Evolutionary conservation across 2,888 invertebrate species (phyloP), one percentile per base, ranked within the genome.

Genomic region (Agapetus fuscipes): DNA sequence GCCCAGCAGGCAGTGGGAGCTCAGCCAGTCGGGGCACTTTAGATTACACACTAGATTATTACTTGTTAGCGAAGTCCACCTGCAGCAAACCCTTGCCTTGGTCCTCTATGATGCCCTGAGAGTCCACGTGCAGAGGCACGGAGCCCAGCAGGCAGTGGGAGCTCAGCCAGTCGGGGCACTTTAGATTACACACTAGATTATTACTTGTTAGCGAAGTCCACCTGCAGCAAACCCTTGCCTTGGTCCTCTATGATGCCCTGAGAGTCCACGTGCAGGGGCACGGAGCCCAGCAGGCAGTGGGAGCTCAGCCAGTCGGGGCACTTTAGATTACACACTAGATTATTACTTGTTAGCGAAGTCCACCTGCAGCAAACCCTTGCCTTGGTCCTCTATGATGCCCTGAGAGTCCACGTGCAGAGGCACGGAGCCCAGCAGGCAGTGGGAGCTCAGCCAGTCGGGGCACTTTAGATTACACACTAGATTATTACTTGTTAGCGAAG

Each of bases 61-160:
- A 83, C 80, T 83, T 88, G 64, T 96, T 95, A 17, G 95, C 96
- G 71, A 96, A 96, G 62, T 96, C 95, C 17, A 94, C 84, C 75
- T 96, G 88, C 49, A 95, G 66, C 53, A 89, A 68, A 2, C 87
- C 90, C 15, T 60, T 54, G 32, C 83, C 83, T 37, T 89, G 77
- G 50, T 85, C 81, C 62, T 96, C 95, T 43, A 96, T 96, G 0
- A 82, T 84, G 3, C 86, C 86, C 16, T 64, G 62, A 3, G 81
- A 73, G 28, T 81, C 75, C 1, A 91, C 74, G 54, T 87, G 83
- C 2, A 93, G 56, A 4, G 74, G 75, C 10, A 76, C 63, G 13
- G 68, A 60, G 3, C 76, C 72, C 10, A 94, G 56, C 7, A 61
- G 61, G 7, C 65, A 61, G 0, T 61, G 56, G 15, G 73, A 69